phyloP scores from a whole-genome alignment of 2,888 invertebrate species.

The Hypolimnas misippus region DNA sequence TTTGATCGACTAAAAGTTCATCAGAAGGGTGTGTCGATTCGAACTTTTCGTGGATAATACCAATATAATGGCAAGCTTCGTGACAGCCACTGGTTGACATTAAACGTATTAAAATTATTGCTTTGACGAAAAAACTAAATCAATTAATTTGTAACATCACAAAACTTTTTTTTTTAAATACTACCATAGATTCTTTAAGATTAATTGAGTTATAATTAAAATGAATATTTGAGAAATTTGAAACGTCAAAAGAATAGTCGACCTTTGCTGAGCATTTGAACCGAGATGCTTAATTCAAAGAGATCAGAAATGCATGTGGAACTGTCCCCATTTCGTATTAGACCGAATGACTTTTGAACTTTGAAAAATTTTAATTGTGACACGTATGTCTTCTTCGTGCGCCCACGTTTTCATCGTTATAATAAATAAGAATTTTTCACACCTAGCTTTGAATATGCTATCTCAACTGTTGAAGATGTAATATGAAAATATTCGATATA shows the following conservation, averaged over 20 bases:
- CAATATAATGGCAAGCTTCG: constrained; percentile 12
- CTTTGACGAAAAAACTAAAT: background rate
- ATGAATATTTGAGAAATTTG: background rate
- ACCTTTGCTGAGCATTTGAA: background rate
- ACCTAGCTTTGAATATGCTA: background rate
- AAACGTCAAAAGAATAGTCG: background rate
- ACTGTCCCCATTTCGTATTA: constrained; percentile 17
- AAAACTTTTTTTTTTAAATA: background rate
- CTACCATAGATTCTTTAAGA: background rate
- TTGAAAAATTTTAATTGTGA: constrained; percentile 21
- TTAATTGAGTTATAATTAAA: background rate
- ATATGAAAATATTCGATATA: background rate
- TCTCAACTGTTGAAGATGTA: background rate
- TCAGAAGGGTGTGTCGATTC: constrained; percentile 7
- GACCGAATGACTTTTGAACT: constrained; percentile 21
- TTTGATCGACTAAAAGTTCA: constrained; percentile 6
- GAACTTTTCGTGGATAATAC: constrained; percentile 14
- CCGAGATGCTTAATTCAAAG: constrained; percentile 9
- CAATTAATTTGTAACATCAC: background rate
- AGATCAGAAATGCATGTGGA: constrained; percentile 17
- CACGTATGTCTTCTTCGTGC: constrained; percentile 11
- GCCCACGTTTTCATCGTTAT: background rate
- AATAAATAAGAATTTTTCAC: background rate
- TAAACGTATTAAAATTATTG: constrained; percentile 3
- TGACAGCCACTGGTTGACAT: constrained; percentile 6